Base-by-base conservation (phyloP, 2,797 vertebrate species). In the Megaceryle alcyon region DNA sequence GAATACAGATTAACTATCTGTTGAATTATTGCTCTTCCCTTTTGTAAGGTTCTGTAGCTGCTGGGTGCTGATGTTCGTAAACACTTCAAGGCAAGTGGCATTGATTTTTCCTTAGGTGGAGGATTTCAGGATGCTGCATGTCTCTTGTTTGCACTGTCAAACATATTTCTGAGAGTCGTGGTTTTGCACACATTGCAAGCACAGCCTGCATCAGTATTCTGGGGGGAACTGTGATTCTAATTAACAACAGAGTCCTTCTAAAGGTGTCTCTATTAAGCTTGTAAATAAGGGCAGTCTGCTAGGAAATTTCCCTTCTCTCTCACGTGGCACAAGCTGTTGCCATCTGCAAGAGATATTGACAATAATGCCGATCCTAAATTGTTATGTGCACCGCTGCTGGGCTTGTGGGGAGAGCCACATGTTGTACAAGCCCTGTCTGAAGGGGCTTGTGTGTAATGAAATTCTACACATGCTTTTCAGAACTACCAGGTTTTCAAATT, bases 191-290 rank as follows among this genome's bases (percentile, higher is more conserved):
- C 82, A 29, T 77, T 94, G 91, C 84, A 96, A 88, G 82, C 75
- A 95, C 84, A 91, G 84, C 35, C 93, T 94, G 83, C 82, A 92
- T 86, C 90, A 68, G 46, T 93, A 81, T 89, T 90, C 88, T 60
- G 44, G 87, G 68, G 92, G 86, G 56, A 91, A 86, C 0, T 71
- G 72, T 71, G 69, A 81, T 71, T 88, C 86, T 96, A 96, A 95
- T 97, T 96, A 95, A 85, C 1, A 4, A 61, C 75, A 92, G 56
- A 92, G 78, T 44, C 68, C 73, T 91, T 85, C 59, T 81, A 90
- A 94, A 95, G 90, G 94, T 93, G 87, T 66, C 80, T 97, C 80
- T 95, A 83, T 95, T 92, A 96, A 96, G 65, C 59, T 64, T 77
- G 63, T 86, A 83, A 78, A 51, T 85, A 63, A 82, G 51, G 59